Percentiles rank a stretch among this genome's conserved stretches.
phyloP scores from a whole-genome alignment of 2,888 invertebrate genomes.

The Microchrysa polita region DNA sequence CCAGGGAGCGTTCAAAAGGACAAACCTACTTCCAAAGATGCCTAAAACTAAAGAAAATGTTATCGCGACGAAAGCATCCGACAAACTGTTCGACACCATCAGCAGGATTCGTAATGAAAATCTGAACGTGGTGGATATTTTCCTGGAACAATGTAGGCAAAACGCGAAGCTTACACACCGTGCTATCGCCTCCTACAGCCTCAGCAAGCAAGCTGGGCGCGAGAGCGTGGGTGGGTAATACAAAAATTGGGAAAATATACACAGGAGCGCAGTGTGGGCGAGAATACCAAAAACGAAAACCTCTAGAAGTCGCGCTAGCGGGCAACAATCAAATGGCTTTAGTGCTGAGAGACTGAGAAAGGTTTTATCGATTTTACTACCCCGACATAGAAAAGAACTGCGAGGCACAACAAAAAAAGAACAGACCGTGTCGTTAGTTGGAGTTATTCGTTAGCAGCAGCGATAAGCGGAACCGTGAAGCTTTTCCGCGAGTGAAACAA shows the following conservation, averaged over 20 bases:
- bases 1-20: background rate
- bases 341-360: background rate
- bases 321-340: background rate
- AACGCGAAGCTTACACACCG: background rate
- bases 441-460: too few species aligned
- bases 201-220: background rate
- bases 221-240: conserved; percentile 15
- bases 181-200: background rate
- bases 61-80: conserved; percentile 62
- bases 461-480: too few species aligned
- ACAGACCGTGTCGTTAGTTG: too few species aligned
- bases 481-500: too few species aligned
- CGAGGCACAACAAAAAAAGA: too few species aligned
- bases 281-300: background rate
- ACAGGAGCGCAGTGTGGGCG: conserved; percentile 14
- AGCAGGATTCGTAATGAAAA: conserved; percentile 4
- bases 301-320: background rate
- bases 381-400: too few species aligned
- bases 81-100: conserved; percentile 59
- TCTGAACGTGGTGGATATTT: conserved; percentile 16
- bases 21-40: background rate
- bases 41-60: background rate
- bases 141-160: conserved; percentile 24
- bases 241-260: background rate
- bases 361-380: conserved; percentile 20